Evolutionary conservation across 37 sponge, comb jelly and placozoan species (phyloP).

Genomic region (Dysidea cf. avara): DNA sequence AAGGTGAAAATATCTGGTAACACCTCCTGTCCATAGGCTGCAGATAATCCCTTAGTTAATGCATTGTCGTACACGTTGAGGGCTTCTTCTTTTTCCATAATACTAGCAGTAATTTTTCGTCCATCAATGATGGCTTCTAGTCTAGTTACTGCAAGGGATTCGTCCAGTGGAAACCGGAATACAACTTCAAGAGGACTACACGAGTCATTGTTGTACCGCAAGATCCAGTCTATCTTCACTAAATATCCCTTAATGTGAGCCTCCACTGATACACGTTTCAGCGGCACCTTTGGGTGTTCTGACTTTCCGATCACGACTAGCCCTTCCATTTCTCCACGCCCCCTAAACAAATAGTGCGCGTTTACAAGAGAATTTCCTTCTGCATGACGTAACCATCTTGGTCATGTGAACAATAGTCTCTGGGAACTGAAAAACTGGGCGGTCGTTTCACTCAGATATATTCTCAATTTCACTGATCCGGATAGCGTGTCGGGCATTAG

Average conservation of each 20-base stretch:
- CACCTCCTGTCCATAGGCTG: conserved; percentile 40
- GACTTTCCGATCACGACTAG: no score
- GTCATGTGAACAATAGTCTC: no score
- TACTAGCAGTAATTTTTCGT: conserved; percentile 24
- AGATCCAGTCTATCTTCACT: conserved; percentile 6
- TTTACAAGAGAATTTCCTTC: no score
- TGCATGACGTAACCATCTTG: no score
- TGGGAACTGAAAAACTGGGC: no score
- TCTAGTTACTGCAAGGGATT: conserved; percentile 26
- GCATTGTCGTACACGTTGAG: conserved; percentile 48
- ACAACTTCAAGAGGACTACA: conserved; percentile 34
- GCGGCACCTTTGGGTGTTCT: no score
- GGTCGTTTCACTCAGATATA: no score
- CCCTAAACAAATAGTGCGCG: no score
- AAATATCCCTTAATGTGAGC: conserved; percentile 28
- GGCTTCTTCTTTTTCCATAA: conserved; percentile 60
- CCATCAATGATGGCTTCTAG: conserved; percentile 53
- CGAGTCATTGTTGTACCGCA: conserved; percentile 35
- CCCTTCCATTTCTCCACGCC: no score
- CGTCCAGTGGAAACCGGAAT: conserved; percentile 54
- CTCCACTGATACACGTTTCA: conserved; percentile 2
- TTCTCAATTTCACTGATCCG: no score
- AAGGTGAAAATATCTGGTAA: conserved; percentile 43
- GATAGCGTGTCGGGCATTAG: no score
- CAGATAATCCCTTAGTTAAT: conserved; percentile 39